Percentiles rank a stretch among this genome's conserved stretches.
Evolutionary conservation across 2,888 invertebrate genomes (phyloP).

Genomic region (Sesia bembeciformis): DNA sequence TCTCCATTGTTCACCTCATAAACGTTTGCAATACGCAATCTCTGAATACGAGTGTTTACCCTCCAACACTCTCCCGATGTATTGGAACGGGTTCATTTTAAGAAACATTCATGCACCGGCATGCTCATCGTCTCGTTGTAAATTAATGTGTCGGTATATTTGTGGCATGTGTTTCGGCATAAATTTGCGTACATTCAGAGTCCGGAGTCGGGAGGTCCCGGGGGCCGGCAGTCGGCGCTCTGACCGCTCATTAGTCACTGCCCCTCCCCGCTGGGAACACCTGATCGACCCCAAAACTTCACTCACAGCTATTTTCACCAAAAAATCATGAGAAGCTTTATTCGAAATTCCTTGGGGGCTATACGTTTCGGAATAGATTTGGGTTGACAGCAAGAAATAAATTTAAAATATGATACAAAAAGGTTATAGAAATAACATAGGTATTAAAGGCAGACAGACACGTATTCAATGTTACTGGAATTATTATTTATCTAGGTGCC

Average conservation of each 20-base stretch:
- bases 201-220: constrained; percentile 20
- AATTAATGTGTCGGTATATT: constrained; percentile 3
- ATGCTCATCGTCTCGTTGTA: constrained; percentile 1
- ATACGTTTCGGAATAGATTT: neutral
- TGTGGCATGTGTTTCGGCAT: constrained; percentile 16
- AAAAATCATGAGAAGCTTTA: constrained; percentile 29
- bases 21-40: too few species aligned
- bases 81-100: too few species aligned
- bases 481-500: too few species aligned
- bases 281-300: constrained; percentile 30
- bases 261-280: constrained; percentile 25
- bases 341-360: constrained; percentile 10
- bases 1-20: neutral
- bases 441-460: too few species aligned
- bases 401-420: too few species aligned
- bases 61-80: too few species aligned
- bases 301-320: constrained; percentile 25
- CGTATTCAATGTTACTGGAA: too few species aligned
- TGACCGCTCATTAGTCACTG: constrained; percentile 48
- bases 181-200: constrained; percentile 16
- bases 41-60: too few species aligned
- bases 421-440: too few species aligned
- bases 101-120: too few species aligned
- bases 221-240: constrained; percentile 30
- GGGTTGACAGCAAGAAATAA: too few species aligned